A percentile compares a stretch with the other conserved stretches of the same genome.
These are phyloP conservation scores for Perca fluviatilis DNA, from an alignment of 2,113 vertebrate genomes.

Conservation along the genomic window DNA sequence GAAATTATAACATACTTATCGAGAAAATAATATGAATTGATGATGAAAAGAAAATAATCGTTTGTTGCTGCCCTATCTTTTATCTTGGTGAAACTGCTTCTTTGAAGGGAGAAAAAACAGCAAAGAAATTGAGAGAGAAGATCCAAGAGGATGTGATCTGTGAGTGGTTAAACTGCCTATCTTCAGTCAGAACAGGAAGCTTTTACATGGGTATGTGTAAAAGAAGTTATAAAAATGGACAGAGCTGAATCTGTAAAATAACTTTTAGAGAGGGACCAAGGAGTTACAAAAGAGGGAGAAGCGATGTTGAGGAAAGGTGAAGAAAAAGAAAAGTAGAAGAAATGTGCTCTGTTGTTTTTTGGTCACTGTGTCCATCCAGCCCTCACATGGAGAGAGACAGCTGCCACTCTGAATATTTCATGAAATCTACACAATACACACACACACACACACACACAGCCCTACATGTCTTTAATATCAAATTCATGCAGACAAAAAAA, in stretches of 20 bases:
- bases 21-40: background rate
- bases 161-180: background rate
- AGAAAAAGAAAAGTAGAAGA: conserved; percentile 8
- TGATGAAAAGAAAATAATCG: background rate
- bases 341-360: conserved; percentile 69
- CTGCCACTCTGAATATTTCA: conserved; percentile 85
- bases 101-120: background rate
- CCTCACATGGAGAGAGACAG: conserved; percentile 79
- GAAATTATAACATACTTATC: background rate
- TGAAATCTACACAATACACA: conserved; percentile 75
- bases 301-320: conserved; percentile 1
- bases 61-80: background rate
- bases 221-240: background rate
- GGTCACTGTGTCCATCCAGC: conserved; percentile 75
- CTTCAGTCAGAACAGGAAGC: background rate
- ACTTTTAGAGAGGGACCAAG: background rate
- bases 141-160: background rate
- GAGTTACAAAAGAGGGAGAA: background rate
- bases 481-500: no score
- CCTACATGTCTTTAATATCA: no score
- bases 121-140: background rate
- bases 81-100: background rate
- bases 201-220: background rate
- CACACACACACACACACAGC: conserved; percentile 6
- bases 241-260: background rate